Evolutionary conservation across 2,888 invertebrate genomes (phyloP).

Genomic region (Tuberolachnus salignus): DNA sequence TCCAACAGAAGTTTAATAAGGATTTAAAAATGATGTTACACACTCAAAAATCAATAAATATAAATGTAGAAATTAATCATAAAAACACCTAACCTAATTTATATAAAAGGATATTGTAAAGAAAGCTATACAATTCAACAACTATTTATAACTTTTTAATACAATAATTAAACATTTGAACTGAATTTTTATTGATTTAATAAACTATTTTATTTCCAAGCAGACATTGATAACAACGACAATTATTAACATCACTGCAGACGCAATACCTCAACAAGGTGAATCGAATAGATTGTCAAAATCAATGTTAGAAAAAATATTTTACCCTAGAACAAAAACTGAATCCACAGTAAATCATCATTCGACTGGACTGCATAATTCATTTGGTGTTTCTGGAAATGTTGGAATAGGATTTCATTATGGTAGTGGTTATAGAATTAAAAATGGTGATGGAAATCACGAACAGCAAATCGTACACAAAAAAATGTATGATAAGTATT

Average conservation of each 20-base stretch:
- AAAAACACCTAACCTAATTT: no score
- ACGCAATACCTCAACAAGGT: background rate
- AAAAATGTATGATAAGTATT: conserved; percentile 45
- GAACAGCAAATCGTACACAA: conserved; percentile 30
- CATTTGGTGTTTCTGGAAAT: conserved; percentile 49
- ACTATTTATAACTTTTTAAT: background rate
- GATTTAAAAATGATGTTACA: no score
- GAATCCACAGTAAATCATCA: conserved; percentile 33
- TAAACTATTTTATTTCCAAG: background rate
- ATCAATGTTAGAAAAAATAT: conserved; percentile 19
- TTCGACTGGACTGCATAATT: conserved; percentile 12
- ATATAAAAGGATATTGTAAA: no score
- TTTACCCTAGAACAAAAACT: conserved; percentile 26
- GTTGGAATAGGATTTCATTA: conserved; percentile 48
- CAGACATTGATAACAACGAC: conserved; percentile 25
- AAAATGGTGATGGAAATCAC: conserved; percentile 33
- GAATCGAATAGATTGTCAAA: conserved; percentile 3
- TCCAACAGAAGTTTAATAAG: background rate
- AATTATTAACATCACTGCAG: background rate
- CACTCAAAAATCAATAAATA: no score
- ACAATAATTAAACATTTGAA: background rate
- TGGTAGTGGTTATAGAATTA: conserved; percentile 45
- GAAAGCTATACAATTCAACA: background rate
- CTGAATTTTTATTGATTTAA: background rate
- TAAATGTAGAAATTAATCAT: no score